phyloP scores from a whole-genome alignment of 2,888 invertebrate species.

The Drosophila nigritarsus region DNA sequence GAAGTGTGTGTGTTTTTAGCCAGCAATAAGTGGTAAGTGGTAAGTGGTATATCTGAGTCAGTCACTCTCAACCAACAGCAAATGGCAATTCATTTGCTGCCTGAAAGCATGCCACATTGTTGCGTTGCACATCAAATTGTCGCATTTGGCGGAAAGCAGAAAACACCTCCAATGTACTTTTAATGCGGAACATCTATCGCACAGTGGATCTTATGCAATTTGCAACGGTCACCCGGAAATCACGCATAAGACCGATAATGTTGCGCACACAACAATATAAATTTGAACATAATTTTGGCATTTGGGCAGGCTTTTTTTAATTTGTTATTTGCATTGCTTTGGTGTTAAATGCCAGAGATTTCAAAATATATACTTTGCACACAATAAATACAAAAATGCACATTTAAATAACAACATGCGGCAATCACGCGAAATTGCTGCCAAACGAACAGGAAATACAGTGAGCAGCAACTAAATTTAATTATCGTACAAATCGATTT shows the following conservation, averaged over 20 bases:
- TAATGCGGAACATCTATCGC: constrained; percentile 49
- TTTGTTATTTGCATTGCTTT: constrained; percentile 44
- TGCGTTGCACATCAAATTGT: background rate
- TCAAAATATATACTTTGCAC: constrained; percentile 26
- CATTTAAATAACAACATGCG: constrained; percentile 37
- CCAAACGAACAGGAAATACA: constrained; percentile 34
- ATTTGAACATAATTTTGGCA: constrained; percentile 38
- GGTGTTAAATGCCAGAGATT: constrained; percentile 58
- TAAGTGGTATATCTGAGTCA: background rate
- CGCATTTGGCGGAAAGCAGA: constrained; percentile 4
- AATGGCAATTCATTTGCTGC: constrained; percentile 15
- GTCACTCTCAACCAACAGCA: background rate
- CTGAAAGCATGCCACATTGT: constrained; percentile 50
- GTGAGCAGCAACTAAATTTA: constrained; percentile 16
- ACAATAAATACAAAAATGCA: constrained; percentile 25
- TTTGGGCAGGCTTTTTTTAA: constrained; percentile 14
- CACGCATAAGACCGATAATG: constrained; percentile 62
- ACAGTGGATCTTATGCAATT: constrained; percentile 39
- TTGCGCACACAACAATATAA: constrained; percentile 44
- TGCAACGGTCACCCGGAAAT: constrained; percentile 47
- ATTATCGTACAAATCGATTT: constrained; percentile 29
- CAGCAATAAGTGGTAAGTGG: background rate
- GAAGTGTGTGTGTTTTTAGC: background rate
- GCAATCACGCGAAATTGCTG: constrained; percentile 47
- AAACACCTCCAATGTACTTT: constrained; percentile 14